Evolutionary conservation across 2,797 vertebrate genomes (phyloP), one percentile per base, ranked within the genome.

Genomic region (Valencia hispanica): DNA sequence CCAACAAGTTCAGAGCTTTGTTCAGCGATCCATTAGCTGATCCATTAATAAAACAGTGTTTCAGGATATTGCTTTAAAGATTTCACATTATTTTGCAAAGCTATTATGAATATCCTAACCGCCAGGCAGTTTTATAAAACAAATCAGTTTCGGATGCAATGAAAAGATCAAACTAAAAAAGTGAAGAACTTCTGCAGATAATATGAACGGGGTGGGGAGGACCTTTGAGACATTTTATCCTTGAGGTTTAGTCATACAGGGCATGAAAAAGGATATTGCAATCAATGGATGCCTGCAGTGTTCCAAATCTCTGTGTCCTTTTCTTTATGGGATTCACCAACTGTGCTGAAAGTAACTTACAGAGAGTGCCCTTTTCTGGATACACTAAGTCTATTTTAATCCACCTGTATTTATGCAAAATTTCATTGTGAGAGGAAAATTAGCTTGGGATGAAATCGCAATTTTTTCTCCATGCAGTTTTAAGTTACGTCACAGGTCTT

Each of bases 31-130:
- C 43, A 75, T 77, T n/a, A 65, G 63, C 27, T 20, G 76, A 61
- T 17, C 1, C 71, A 74, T 77, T 70, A 83, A 79, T 78, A 63
- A 79, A 86, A 77, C 70, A 30, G 43, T 27, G 63, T 77, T 76
- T 80, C 36, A 9, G 14, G 66, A 69, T 74, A 73, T 30, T 70
- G 45, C 39, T 45, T 78, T 61, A 59, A 78, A 78, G 27, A 84
- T 65, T 45, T 61, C 34, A 53, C 25, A 59, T 70, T 68, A 79
- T 70, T 69, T 80, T 70, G 68, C 39, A 39, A 34, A 65, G 27
- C 77, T 57, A 65, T 75, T 75, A 47, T 68, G 32, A 55, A 55
- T 20, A 74, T 73, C 68, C 27, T 30, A 36, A 30, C 36, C 39
- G 69, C 34, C 27, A 65, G 65, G 68, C 34, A n/a, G 70, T 25